Percentiles rank a stretch among this genome's conserved stretches.
These are phyloP conservation scores for Ornithoptera alexandrae DNA, from an alignment of 2,888 invertebrate species.

Conservation along the genomic window DNA sequence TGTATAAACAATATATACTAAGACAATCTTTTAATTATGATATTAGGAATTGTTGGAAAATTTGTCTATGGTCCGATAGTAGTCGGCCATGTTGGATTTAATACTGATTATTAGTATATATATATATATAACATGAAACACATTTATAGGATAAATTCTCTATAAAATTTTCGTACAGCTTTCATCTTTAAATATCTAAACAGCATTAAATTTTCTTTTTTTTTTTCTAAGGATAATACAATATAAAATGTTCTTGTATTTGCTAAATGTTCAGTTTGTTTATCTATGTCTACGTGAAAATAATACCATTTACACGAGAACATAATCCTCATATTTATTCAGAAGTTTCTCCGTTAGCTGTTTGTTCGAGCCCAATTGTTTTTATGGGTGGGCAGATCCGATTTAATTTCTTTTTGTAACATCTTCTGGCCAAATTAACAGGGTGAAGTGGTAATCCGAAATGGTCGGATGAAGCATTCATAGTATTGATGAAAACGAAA, in stretches of 20 bases:
- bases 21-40: too few relatives aligned
- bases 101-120: too few relatives aligned
- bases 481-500: background rate
- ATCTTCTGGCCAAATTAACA: background rate
- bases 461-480: background rate
- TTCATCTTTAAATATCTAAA: background rate
- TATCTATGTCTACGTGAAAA: conserved; percentile 16
- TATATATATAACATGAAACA: too few relatives aligned
- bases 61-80: too few relatives aligned
- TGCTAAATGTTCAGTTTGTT: conserved; percentile 4
- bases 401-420: conserved; percentile 7
- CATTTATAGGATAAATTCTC: too few relatives aligned
- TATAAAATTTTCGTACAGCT: too few relatives aligned
- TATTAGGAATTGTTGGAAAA: too few relatives aligned
- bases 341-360: conserved; percentile 15
- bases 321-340: conserved; percentile 28
- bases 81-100: too few relatives aligned
- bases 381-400: conserved; percentile 6
- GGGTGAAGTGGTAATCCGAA: background rate
- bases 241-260: conserved; percentile 7
- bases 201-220: background rate
- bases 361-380: conserved; percentile 17
- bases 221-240: background rate
- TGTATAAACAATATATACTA: too few relatives aligned
- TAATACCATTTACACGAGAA: conserved; percentile 15